These are phyloP conservation scores for Thereva unica DNA, from an alignment of 2,888 invertebrate genomes.

Conservation along the genomic window DNA sequence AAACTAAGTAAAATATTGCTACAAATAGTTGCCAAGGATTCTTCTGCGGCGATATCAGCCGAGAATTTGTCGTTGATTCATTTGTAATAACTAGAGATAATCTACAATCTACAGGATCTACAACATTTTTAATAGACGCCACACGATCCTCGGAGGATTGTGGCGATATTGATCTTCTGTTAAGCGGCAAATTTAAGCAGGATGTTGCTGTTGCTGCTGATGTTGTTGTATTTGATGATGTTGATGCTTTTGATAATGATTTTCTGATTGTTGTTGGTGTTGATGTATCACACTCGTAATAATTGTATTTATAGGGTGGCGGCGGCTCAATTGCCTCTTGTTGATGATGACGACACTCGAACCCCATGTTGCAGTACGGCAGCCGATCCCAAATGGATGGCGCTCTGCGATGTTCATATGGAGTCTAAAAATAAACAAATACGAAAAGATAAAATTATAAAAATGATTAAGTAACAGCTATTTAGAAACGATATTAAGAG, in stretches of 20 bases:
- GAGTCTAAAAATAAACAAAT: conserved; percentile 26
- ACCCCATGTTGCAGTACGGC: conserved; percentile 29
- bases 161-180: conserved; percentile 8
- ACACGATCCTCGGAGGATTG: conserved; percentile 24
- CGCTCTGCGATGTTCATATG: conserved; percentile 24
- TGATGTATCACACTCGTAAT: conserved; percentile 25
- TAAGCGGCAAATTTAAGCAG: conserved; percentile 15
- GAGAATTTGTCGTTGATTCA: conserved; percentile 25
- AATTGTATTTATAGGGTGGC: conserved; percentile 10
- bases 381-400: conserved; percentile 35
- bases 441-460: conserved; percentile 3
- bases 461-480: neutral
- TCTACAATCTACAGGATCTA: conserved; percentile 41
- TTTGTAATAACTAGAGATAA: conserved; percentile 41
- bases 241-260: conserved; percentile 2
- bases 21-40: conserved; percentile 40
- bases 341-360: conserved; percentile 21
- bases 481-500: no score
- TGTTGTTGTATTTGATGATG: conserved; percentile 11
- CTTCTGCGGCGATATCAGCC: conserved; percentile 35
- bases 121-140: conserved; percentile 35
- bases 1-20: conserved; percentile 42
- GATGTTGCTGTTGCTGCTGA: conserved; percentile 15
- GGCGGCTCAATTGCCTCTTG: neutral
- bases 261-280: conserved; percentile 6